A percentile compares a stretch with the other conserved stretches of the same genome.
Conservation (phyloP, 2,888 invertebrate genomes). For the Lasioglossum marginatum region DNA sequence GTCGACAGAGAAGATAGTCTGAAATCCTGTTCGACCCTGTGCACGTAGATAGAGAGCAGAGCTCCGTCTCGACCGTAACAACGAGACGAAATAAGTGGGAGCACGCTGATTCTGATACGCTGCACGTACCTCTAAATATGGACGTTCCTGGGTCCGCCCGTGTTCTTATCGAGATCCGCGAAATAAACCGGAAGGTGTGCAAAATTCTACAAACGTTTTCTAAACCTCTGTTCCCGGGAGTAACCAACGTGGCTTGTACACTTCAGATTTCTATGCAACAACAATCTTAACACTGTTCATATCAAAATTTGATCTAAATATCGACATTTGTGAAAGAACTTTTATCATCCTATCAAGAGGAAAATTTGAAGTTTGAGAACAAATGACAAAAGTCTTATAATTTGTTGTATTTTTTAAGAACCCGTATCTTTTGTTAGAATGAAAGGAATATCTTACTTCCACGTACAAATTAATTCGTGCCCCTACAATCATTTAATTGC, state of each 20-base stretch:
- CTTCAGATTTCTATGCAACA: background rate
- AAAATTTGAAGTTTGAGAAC: too few species aligned
- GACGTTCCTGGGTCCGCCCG: background rate
- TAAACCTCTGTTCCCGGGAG: background rate
- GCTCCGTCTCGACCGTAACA: constrained; percentile 25
- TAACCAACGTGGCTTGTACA: background rate
- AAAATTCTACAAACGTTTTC: background rate
- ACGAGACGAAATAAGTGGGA: constrained; percentile 36
- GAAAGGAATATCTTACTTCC: too few species aligned
- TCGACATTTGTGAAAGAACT: too few species aligned
- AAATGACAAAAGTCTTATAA: too few species aligned
- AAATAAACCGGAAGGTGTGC: background rate
- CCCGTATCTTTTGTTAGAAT: too few species aligned
- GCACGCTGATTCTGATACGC: constrained; percentile 10
- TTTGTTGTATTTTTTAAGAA: too few species aligned
- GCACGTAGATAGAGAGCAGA: constrained; percentile 32
- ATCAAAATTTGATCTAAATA: too few species aligned
- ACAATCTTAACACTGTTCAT: background rate
- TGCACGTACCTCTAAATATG: constrained; percentile 31
- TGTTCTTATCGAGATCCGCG: background rate
- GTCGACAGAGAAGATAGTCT: background rate
- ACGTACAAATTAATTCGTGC: too few species aligned
- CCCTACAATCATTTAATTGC: too few species aligned
- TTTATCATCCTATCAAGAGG: too few species aligned
- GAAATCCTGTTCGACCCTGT: background rate